These are phyloP conservation scores for Empidonax traillii DNA, from an alignment of 2,113 vertebrate genomes.

Conservation along the genomic window DNA sequence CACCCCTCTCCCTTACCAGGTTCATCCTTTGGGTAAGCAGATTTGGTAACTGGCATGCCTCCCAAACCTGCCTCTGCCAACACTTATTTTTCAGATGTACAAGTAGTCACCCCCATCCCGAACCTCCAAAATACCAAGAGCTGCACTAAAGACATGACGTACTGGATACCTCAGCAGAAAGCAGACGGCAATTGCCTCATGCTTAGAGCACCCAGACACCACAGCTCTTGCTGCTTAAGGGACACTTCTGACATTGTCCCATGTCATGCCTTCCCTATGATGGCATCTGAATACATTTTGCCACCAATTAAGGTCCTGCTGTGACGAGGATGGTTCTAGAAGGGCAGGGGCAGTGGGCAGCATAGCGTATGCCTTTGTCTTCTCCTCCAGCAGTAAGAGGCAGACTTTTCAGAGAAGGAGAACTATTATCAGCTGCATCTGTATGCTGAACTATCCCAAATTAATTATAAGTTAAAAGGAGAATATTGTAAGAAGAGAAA, in stretches of 20 bases:
- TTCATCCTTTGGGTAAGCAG: background rate
- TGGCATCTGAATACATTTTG: background rate
- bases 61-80: background rate
- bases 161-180: background rate
- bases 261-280: background rate
- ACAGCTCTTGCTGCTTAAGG: background rate
- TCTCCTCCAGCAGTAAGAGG: background rate
- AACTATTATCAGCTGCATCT: background rate
- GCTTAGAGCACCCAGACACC: background rate
- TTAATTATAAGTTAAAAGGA: background rate
- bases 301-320: background rate
- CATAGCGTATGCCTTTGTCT: background rate
- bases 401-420: background rate
- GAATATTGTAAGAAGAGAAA: background rate
- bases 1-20: background rate
- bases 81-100: background rate
- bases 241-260: background rate
- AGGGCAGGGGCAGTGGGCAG: background rate
- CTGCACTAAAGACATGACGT: rapidly evolving
- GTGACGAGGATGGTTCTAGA: background rate
- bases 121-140: background rate
- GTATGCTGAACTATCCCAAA: background rate
- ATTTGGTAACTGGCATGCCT: background rate
- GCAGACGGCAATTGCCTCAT: background rate
- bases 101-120: rapidly evolving